A percentile compares a stretch with the other conserved stretches of the same genome.
These are phyloP conservation scores for Lophotis ruficrista DNA, from an alignment of 2,113 vertebrate species.

Conservation along the genomic window DNA sequence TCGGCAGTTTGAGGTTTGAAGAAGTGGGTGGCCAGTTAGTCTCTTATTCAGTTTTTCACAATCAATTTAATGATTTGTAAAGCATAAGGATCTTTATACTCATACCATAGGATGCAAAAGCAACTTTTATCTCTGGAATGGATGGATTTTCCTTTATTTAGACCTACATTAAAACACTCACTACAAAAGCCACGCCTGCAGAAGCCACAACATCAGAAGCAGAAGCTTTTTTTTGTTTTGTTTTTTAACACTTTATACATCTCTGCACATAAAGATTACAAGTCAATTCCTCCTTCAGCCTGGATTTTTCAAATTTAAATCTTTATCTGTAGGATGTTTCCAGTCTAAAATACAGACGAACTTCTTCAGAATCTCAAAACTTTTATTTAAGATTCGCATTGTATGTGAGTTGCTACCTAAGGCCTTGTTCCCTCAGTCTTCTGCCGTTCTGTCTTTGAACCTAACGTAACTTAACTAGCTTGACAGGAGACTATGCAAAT, in stretches of 20 bases:
- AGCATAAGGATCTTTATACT: background rate
- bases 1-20: background rate
- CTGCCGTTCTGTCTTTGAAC: background rate
- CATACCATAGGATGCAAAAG: background rate
- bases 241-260: background rate
- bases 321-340: background rate
- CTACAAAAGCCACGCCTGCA: background rate
- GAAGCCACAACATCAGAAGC: background rate
- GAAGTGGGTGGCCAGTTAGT: conserved; percentile 25
- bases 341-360: background rate
- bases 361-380: background rate
- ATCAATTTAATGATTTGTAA: background rate
- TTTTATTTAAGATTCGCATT: background rate
- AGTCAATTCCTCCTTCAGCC: background rate
- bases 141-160: background rate
- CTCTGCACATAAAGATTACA: background rate
- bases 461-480: background rate
- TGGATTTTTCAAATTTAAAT: background rate
- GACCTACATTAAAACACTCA: background rate
- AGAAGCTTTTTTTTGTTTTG: background rate
- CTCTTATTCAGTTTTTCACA: background rate
- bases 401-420: background rate
- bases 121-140: background rate
- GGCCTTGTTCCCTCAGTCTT: background rate
- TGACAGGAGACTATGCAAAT: background rate